Evolutionary conservation across 2,888 invertebrate genomes (phyloP).

Genomic region (Eilema griseolum): DNA sequence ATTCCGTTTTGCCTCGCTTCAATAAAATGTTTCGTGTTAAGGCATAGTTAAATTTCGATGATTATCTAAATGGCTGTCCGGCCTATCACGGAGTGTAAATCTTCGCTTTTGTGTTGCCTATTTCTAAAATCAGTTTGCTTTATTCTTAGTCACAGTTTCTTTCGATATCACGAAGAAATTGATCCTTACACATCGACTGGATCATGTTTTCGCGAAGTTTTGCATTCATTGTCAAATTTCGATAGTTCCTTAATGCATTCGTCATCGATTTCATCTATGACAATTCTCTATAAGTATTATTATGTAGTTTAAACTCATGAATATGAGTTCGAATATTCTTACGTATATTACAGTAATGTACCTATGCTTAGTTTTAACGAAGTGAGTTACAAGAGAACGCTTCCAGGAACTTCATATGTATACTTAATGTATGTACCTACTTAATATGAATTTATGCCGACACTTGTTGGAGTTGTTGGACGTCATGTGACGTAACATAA

Average conservation of each 20-base stretch:
- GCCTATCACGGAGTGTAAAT: constrained; percentile 73
- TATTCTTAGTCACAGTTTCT: constrained; percentile 50
- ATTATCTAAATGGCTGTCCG: constrained; percentile 77
- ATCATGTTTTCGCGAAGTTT: no score
- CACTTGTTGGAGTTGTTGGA: not conserved
- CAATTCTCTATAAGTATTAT: not conserved
- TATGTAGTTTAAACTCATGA: not conserved
- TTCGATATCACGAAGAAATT: constrained; percentile 32
- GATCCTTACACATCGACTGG: constrained; percentile 10
- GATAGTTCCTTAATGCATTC: no score
- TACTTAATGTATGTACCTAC: no score
- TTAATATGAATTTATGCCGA: not conserved
- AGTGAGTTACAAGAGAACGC: not conserved
- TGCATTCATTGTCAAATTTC: not conserved
- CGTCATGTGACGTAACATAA: not conserved
- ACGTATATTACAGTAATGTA: not conserved
- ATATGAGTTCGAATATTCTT: not conserved
- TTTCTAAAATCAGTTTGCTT: constrained; percentile 60
- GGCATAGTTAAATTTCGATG: constrained; percentile 77
- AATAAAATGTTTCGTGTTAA: constrained; percentile 73
- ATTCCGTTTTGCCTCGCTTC: not conserved
- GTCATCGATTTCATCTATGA: not conserved
- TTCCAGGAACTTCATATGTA: not conserved
- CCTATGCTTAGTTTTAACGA: not conserved
- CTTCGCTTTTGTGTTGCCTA: constrained; percentile 65